Percentiles rank a stretch among this genome's conserved stretches.
phyloP scores from a whole-genome alignment of 2,113 vertebrate species.

The Carassius auratus region DNA sequence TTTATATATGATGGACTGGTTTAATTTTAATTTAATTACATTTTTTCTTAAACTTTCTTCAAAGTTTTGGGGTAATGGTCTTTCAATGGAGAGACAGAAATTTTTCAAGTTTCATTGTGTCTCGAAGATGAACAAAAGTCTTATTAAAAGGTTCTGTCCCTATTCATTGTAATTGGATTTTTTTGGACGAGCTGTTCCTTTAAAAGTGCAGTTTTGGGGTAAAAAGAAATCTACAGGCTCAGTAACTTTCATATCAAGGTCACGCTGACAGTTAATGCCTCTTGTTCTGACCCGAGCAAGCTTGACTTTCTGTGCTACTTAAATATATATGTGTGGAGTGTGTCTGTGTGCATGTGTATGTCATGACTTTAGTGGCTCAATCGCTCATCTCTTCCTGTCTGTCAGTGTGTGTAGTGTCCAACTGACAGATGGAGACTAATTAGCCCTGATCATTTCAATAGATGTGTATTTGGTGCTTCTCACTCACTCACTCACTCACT shows the following conservation, averaged over 20 bases:
- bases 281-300: background rate
- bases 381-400: constrained; percentile 23
- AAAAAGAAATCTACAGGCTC: background rate
- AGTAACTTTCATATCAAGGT: background rate
- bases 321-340: background rate
- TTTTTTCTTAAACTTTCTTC: background rate
- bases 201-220: background rate
- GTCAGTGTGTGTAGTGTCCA: constrained; percentile 42
- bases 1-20: background rate
- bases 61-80: background rate
- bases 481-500: background rate
- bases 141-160: background rate
- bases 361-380: constrained; percentile 1
- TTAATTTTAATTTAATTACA: background rate
- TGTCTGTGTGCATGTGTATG: background rate
- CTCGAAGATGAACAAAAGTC: background rate
- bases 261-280: background rate
- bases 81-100: background rate
- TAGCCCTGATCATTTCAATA: constrained; percentile 15
- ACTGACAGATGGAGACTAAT: constrained; percentile 47
- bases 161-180: background rate
- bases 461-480: background rate
- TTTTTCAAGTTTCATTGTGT: background rate
- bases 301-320: constrained; percentile 5
- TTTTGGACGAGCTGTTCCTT: background rate